A percentile compares a stretch with the other conserved stretches of the same genome.
phyloP scores from a whole-genome alignment of 2,797 vertebrate genomes.

The Lithobates sylvaticus region DNA sequence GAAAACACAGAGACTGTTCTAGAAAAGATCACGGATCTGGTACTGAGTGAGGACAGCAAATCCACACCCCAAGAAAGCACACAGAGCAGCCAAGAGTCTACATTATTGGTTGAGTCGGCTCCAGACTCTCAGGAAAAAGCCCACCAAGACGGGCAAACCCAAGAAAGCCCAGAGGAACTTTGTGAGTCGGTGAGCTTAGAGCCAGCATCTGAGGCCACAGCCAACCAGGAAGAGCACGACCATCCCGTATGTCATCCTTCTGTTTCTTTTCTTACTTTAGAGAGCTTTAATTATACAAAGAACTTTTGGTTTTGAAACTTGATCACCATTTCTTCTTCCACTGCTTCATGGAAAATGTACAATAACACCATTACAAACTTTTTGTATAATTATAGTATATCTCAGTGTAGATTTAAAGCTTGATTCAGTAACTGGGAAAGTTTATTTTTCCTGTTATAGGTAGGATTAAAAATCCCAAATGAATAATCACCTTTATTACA shows the following conservation, averaged over 20 bases:
- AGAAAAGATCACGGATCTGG: conserved; percentile 61
- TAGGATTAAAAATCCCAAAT: too few species aligned
- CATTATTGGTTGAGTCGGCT: conserved; percentile 27
- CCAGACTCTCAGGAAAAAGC: conserved; percentile 56
- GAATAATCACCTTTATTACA: too few species aligned
- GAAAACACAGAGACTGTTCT: conserved; percentile 59
- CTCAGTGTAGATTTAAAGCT: too few species aligned
- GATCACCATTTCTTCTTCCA: too few species aligned
- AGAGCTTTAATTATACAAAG: too few species aligned
- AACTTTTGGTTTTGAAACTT: too few species aligned
- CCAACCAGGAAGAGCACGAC: conserved; percentile 66
- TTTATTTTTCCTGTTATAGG: too few species aligned
- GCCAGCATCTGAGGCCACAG: conserved; percentile 68
- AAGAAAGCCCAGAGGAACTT: conserved; percentile 73
- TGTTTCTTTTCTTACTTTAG: not conserved
- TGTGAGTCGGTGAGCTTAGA: conserved; percentile 90
- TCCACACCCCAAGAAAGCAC: not conserved
- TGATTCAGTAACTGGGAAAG: too few species aligned
- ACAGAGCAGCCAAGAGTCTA: not conserved
- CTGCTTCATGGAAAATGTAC: too few species aligned
- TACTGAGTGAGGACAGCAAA: conserved; percentile 39
- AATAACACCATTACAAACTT: too few species aligned
- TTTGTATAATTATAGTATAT: too few species aligned
- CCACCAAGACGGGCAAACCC: not conserved
- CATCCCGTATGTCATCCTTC: conserved; percentile 64